A percentile compares a stretch with the other conserved stretches of the same genome.
phyloP scores from a whole-genome alignment of 2,113 vertebrate genomes.

The Hyaena hyaena region DNA sequence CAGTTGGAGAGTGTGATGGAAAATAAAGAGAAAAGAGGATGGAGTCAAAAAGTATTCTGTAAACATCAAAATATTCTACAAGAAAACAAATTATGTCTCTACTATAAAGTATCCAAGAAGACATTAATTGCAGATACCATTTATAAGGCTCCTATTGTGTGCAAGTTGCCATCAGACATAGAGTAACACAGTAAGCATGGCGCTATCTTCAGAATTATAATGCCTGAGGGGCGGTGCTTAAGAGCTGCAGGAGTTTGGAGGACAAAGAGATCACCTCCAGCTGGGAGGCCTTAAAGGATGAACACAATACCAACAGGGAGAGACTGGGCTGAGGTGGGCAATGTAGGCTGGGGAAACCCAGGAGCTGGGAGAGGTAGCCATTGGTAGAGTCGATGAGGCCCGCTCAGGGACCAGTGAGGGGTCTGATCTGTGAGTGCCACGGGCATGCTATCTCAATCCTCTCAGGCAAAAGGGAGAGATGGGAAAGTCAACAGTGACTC shows the following conservation, averaged over 20 bases:
- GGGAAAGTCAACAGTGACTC: neutral
- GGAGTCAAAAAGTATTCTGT: constrained; percentile 17
- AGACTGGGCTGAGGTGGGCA: neutral
- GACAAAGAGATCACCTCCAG: neutral
- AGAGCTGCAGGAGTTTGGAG: neutral
- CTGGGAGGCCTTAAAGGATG: constrained; percentile 4
- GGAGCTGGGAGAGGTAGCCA: neutral
- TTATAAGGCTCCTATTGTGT: neutral
- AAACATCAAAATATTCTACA: neutral
- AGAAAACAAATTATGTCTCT: neutral
- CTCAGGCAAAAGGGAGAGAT: neutral
- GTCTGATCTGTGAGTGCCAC: neutral
- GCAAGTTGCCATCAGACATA: neutral
- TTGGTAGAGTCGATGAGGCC: neutral
- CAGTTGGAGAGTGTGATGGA: neutral
- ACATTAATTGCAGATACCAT: neutral
- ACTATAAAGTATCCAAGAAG: constrained; percentile 26
- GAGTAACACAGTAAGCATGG: neutral
- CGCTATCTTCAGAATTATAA: neutral
- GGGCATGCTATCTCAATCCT: neutral
- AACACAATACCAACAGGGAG: neutral
- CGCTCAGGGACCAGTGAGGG: neutral
- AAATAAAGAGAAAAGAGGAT: constrained; percentile 46
- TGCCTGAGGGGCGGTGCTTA: neutral
- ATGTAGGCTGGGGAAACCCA: constrained; percentile 7